Conservation (phyloP, 2,888 invertebrate species). For the Leptopilina syphax region DNA sequence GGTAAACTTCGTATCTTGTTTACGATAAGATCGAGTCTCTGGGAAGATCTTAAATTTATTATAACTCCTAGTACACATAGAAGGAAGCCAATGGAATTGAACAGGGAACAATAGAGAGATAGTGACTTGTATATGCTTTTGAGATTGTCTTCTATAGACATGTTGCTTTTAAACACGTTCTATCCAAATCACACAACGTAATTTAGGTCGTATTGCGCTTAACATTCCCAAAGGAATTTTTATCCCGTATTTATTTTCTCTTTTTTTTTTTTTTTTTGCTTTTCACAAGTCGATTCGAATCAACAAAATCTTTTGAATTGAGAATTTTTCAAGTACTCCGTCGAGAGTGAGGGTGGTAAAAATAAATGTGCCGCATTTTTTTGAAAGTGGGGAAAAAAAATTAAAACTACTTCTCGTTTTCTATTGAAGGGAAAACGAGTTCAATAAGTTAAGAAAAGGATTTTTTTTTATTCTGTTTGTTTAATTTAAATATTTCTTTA, state of each 20-base stretch:
- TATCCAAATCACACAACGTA: conserved; percentile 35
- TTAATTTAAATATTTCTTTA: no score
- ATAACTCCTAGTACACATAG: background rate
- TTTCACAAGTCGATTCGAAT: no score
- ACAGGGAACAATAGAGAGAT: background rate
- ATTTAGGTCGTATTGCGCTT: conserved; percentile 29
- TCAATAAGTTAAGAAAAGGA: no score
- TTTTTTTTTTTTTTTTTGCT: no score
- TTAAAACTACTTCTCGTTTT: no score
- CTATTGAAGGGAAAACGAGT: no score
- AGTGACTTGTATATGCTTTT: conserved; percentile 21
- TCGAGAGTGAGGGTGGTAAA: no score
- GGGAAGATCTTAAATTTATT: conserved; percentile 14
- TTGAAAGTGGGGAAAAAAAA: no score
- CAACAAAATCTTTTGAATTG: no score
- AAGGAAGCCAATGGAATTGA: conserved; percentile 29
- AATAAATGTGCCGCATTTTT: no score
- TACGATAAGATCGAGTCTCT: conserved; percentile 35
- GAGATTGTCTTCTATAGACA: conserved; percentile 2
- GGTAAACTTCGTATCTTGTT: conserved; percentile 32
- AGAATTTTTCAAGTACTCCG: no score
- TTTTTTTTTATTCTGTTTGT: no score
- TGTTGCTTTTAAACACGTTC: conserved; percentile 5
- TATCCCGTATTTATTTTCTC: background rate
- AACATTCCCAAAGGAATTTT: conserved; percentile 26